These are phyloP conservation scores for Seladonia tumulorum DNA, from an alignment of 2,888 invertebrate genomes.

Conservation along the genomic window DNA sequence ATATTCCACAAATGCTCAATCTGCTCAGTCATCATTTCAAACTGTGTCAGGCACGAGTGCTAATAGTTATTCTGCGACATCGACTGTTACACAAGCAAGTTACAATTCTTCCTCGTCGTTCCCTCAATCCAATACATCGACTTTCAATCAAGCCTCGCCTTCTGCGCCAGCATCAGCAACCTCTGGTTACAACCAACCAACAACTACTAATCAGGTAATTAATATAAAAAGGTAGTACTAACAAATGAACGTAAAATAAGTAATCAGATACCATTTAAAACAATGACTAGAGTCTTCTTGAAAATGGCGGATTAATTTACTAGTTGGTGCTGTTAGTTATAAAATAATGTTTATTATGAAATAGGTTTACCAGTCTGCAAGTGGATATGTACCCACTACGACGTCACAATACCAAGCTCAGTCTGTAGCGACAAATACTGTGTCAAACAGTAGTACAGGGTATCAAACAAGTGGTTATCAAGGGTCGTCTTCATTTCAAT, in stretches of 20 bases:
- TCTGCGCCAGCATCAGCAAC: conserved; percentile 77
- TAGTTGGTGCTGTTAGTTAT: neutral
- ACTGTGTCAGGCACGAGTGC: conserved; percentile 83
- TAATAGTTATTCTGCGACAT: conserved; percentile 80
- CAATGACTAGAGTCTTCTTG: too few species aligned
- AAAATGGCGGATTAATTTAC: too few species aligned
- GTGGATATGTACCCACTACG: conserved; percentile 80
- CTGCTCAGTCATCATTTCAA: conserved; percentile 85
- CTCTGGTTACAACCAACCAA: conserved; percentile 80
- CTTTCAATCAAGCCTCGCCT: conserved; percentile 81
- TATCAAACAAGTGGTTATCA: conserved; percentile 81
- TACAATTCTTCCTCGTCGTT: conserved; percentile 80
- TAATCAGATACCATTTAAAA: too few species aligned
- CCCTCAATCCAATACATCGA: conserved; percentile 80
- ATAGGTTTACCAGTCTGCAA: conserved; percentile 80
- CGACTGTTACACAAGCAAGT: conserved; percentile 79
- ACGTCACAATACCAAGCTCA: conserved; percentile 82
- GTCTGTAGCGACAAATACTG: conserved; percentile 79
- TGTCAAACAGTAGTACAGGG: conserved; percentile 78
- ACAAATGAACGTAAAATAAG: neutral
- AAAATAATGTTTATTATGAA: conserved; percentile 17
- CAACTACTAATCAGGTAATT: conserved; percentile 80
- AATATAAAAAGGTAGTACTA: neutral
- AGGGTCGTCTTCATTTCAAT: conserved; percentile 80
- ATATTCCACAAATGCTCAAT: conserved; percentile 85